Evolutionary conservation across 2,888 invertebrate species (phyloP).

Genomic region (Aromia moschata): DNA sequence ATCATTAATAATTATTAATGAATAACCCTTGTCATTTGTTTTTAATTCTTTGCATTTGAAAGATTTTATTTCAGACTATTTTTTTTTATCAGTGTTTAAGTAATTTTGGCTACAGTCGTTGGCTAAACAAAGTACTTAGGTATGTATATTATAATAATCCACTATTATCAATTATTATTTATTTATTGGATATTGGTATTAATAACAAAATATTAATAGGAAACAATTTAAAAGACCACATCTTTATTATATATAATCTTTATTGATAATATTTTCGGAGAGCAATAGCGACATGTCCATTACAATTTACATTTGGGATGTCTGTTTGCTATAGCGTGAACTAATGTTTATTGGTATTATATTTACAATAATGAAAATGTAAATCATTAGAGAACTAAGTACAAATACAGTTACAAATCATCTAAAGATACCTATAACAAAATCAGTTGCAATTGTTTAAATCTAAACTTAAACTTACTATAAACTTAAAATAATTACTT

Average conservation of each 20-base stretch:
- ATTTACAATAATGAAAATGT: constrained; percentile 26
- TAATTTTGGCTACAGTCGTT: too few relatives aligned
- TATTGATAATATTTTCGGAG: constrained; percentile 58
- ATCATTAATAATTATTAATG: too few relatives aligned
- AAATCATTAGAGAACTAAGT: constrained; percentile 11
- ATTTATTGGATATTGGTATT: too few relatives aligned
- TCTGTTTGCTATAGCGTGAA: constrained; percentile 53
- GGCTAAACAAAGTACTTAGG: too few relatives aligned
- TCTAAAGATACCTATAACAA: constrained; percentile 35
- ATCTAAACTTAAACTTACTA: constrained; percentile 24
- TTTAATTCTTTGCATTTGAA: too few relatives aligned
- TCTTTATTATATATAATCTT: constrained; percentile 33
- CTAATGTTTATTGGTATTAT: constrained; percentile 42
- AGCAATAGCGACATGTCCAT: constrained; percentile 59
- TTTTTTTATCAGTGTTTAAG: too few relatives aligned
- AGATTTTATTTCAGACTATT: too few relatives aligned
- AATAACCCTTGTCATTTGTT: too few relatives aligned
- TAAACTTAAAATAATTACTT: constrained; percentile 27
- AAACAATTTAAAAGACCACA: too few relatives aligned
- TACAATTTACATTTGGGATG: constrained; percentile 57
- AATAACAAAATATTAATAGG: too few relatives aligned
- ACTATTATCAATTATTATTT: too few relatives aligned
- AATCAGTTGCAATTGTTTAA: constrained; percentile 30
- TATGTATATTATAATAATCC: too few relatives aligned
- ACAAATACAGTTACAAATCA: constrained; percentile 34